Evolutionary conservation across 1,140 invertebrate genomes (phyloP).

Genomic region (Leptinotarsa undecemlineata): DNA sequence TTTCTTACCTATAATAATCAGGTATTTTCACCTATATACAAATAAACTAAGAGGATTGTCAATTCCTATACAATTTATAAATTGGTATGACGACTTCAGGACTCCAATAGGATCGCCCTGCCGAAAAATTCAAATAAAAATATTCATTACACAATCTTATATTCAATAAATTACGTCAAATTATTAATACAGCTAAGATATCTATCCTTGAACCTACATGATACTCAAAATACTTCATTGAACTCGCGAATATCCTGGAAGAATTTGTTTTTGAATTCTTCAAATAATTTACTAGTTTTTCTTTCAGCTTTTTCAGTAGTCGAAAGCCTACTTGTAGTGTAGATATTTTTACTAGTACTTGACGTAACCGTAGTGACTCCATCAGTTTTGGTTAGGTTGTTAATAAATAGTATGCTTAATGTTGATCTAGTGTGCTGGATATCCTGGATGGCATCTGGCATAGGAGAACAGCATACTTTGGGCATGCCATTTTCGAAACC

Average conservation of each 20-base stretch:
- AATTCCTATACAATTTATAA: too few relatives aligned
- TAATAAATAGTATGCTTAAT: neutral
- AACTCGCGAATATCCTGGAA: neutral
- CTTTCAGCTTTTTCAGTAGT: neutral
- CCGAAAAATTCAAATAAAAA: too few relatives aligned
- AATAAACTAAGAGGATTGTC: too few relatives aligned
- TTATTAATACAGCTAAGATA: too few relatives aligned
- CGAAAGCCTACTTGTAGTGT: neutral
- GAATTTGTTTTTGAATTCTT: neutral
- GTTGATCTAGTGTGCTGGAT: neutral
- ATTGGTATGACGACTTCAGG: too few relatives aligned
- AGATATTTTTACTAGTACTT: neutral
- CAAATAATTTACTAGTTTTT: neutral
- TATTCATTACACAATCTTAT: too few relatives aligned
- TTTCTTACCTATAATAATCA: too few relatives aligned
- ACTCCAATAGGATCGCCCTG: too few relatives aligned
- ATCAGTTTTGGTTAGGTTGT: neutral
- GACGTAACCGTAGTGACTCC: neutral
- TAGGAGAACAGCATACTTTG: constrained; percentile 25
- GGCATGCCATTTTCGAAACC: constrained; percentile 28
- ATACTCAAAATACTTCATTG: neutral
- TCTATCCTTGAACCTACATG: too few relatives aligned
- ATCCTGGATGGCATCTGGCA: constrained; percentile 16
- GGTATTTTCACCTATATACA: too few relatives aligned
- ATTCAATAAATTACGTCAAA: too few relatives aligned